Conservation (phyloP, 2,113 vertebrate species). For the Cynocephalus volans region DNA sequence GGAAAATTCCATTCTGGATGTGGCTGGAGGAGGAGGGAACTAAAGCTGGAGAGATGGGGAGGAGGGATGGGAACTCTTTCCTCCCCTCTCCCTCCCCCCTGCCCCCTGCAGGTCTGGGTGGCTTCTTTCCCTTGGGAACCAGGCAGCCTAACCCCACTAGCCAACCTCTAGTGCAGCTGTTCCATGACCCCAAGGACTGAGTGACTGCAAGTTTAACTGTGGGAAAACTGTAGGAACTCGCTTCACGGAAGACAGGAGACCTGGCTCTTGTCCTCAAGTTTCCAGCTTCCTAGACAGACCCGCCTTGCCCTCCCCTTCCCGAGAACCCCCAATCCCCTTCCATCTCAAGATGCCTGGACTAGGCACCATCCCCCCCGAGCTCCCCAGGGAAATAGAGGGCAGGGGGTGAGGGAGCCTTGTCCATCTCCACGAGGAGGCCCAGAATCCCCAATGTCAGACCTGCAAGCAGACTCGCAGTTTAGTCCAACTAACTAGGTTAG, state of each 20-base stretch:
- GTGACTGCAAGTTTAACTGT: neutral
- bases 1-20: slow-evolving; percentile 68
- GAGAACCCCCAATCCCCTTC: neutral
- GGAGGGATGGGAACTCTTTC: neutral
- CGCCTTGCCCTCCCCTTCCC: neutral
- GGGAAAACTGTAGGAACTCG: slow-evolving; percentile 37
- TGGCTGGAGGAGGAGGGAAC: neutral
- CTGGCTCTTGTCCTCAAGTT: neutral
- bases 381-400: neutral
- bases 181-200: slow-evolving; percentile 47
- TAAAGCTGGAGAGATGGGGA: neutral
- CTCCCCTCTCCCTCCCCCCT: no score
- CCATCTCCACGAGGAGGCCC: neutral
- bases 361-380: no score
- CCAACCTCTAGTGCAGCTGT: slow-evolving; percentile 1
- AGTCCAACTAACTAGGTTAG: neutral
- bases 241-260: neutral
- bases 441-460: no score
- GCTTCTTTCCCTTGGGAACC: slow-evolving; percentile 66
- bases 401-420: neutral
- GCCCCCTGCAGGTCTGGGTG: neutral
- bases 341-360: neutral
- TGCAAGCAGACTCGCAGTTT: neutral
- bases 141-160: neutral
- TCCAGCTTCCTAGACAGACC: neutral